Evolutionary conservation across 1,140 invertebrate genomes (phyloP), one percentile per base, ranked within the genome.

Genomic region (Drosophila kurseongensis): DNA sequence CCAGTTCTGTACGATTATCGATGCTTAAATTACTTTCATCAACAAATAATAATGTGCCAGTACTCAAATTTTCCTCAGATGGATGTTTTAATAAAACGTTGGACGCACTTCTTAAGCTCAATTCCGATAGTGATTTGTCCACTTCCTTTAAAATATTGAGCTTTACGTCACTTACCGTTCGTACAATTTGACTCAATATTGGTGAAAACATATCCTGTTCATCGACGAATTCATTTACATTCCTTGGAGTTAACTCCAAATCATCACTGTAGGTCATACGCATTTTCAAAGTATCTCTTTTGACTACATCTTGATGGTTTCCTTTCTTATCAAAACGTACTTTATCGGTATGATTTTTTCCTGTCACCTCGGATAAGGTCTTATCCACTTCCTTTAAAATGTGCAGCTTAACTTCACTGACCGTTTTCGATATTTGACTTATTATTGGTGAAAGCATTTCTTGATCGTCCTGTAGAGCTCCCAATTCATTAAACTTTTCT

Each of bases 141-240:
- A 51, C 48, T 51, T 51, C 48, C n/a, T 16, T 51, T 14, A 51
- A 51, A 51, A 51, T 14, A 5, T 51, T 51, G 1, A 51, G 8
- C 18, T 40, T 27, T 7, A 55, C 18, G 13, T 55, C 8, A 40
- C 18, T 40, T 8, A 40, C 52, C 1, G 35, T 40, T 23, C 13
- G 8, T 5, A 4, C 2, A 40, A 55, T 23, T 40, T 23, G 16
- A 40, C 16, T 23, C n/a, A n/a, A 2, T 13, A 55, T 40, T n/a
- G 52, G 36, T 10, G 52, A 40, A 10, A 23, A 5, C 50, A 32
- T 51, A 35, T 35, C 36, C 27, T 55, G 47, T n/a, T 51, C 16
- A 10, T 40, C 48, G 2, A 23, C 8, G 23, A 5, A 1, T 23
- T 27, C 18, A 12, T 23, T 27, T 14, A 4, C 6, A 7, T 35